These are phyloP conservation scores for Calephelis nemesis DNA, from an alignment of 1,140 invertebrate genomes.

Conservation along the genomic window DNA sequence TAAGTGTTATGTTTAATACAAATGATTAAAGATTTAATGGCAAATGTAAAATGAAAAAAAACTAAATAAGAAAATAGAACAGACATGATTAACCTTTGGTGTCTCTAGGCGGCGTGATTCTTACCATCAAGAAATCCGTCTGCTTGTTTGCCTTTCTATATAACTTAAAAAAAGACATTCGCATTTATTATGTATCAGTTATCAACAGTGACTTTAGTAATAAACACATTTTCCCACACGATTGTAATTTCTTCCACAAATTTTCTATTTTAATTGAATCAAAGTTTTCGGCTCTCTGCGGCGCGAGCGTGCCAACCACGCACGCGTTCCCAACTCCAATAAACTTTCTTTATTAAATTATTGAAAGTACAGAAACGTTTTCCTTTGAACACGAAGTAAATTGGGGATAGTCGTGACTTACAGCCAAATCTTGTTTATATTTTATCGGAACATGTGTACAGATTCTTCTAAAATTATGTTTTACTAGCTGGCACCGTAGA, in stretches of 20 bases:
- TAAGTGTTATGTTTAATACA: too few species aligned
- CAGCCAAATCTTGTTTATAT: constrained; percentile 48
- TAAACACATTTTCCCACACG: constrained; percentile 14
- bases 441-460: constrained; percentile 4
- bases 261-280: constrained; percentile 77
- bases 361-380: constrained; percentile 75
- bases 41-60: too few species aligned
- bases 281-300: constrained; percentile 76
- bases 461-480: background rate
- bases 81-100: too few species aligned
- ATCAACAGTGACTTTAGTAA: too few species aligned
- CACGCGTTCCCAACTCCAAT: constrained; percentile 63
- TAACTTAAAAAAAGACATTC: too few species aligned
- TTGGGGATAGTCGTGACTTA: constrained; percentile 61
- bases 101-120: too few species aligned
- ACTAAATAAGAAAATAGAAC: too few species aligned
- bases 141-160: too few species aligned
- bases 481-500: too few species aligned
- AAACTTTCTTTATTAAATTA: constrained; percentile 79
- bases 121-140: too few species aligned
- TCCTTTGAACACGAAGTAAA: constrained; percentile 70
- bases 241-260: constrained; percentile 69
- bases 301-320: constrained; percentile 73
- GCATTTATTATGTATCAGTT: too few species aligned
- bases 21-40: too few species aligned